A percentile compares a stretch with the other conserved stretches of the same genome.
Conservation (phyloP, 2,113 vertebrate species). For the Eublepharis macularius region DNA sequence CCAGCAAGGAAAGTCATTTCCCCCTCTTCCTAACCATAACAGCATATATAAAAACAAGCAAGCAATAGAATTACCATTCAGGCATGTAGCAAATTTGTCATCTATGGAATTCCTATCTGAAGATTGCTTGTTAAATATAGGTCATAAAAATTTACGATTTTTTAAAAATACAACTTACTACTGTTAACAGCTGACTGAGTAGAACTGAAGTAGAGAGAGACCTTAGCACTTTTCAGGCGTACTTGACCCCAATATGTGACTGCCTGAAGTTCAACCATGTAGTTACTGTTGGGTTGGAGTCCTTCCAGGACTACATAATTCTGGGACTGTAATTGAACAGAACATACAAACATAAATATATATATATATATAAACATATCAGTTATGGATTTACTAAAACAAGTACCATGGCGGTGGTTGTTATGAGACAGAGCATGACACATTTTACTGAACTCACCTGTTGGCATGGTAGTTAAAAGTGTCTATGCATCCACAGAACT, state of each 20-base stretch:
- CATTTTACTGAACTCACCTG: not conserved
- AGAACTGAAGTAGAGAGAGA: slow-evolving; percentile 84
- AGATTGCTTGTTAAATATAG: not conserved
- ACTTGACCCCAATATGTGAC: slow-evolving; percentile 91
- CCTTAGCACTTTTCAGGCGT: slow-evolving; percentile 90
- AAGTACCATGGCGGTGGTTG: not conserved
- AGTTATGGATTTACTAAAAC: not conserved
- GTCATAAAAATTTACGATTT: not conserved
- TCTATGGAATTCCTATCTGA: not conserved
- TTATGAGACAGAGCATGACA: not conserved
- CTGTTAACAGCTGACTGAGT: slow-evolving; percentile 65
- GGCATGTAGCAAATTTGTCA: not conserved
- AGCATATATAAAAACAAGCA: not conserved
- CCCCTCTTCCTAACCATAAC: too few relatives aligned
- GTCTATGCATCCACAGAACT: not conserved
- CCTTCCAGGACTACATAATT: slow-evolving; percentile 85
- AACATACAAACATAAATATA: slow-evolving; percentile 29
- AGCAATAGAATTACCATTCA: not conserved
- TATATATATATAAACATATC: slow-evolving; percentile 22
- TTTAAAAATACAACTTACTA: slow-evolving; percentile 72
- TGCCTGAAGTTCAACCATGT: slow-evolving; percentile 89
- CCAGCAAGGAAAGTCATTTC: too few relatives aligned
- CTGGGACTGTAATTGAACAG: slow-evolving; percentile 75
- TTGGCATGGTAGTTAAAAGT: not conserved
- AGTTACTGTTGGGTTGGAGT: slow-evolving; percentile 85